A percentile compares a stretch with the other conserved stretches of the same genome.
phyloP scores from a whole-genome alignment of 2,888 invertebrate species.

The Drosophila melanocephala region DNA sequence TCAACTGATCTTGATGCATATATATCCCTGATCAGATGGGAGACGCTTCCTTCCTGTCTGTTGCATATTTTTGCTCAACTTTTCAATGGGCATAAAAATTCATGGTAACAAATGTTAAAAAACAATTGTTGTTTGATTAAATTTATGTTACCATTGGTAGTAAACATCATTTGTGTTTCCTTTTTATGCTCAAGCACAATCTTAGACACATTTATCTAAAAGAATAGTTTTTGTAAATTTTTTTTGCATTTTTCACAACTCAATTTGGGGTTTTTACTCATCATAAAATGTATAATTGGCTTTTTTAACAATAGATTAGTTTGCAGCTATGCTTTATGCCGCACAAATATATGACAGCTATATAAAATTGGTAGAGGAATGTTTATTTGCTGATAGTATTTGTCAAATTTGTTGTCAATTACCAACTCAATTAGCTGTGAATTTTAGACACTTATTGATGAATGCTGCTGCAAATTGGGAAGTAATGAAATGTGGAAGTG shows the following conservation, averaged over 20 bases:
- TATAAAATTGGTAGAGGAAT: neutral
- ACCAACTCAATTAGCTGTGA: constrained; percentile 4
- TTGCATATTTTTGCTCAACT: neutral
- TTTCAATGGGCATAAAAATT: neutral
- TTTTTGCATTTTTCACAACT: neutral
- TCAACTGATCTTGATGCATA: neutral
- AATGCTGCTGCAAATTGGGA: neutral
- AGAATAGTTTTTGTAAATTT: neutral
- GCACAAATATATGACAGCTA: neutral
- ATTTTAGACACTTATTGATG: neutral
- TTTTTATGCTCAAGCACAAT: neutral
- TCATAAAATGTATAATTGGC: neutral
- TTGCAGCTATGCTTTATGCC: neutral
- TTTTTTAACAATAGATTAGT: neutral
- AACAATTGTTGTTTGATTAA: neutral
- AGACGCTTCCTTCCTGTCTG: neutral
- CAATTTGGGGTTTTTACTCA: neutral
- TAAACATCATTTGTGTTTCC: neutral
- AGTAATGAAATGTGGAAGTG: constrained; percentile 3
- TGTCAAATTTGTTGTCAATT: neutral
- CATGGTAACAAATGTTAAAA: neutral
- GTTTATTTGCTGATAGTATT: neutral
- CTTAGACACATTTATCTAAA: neutral
- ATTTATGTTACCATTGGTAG: neutral
- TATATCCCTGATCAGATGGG: neutral